Conservation (phyloP, 2,797 vertebrate species). For the Alca torda region DNA sequence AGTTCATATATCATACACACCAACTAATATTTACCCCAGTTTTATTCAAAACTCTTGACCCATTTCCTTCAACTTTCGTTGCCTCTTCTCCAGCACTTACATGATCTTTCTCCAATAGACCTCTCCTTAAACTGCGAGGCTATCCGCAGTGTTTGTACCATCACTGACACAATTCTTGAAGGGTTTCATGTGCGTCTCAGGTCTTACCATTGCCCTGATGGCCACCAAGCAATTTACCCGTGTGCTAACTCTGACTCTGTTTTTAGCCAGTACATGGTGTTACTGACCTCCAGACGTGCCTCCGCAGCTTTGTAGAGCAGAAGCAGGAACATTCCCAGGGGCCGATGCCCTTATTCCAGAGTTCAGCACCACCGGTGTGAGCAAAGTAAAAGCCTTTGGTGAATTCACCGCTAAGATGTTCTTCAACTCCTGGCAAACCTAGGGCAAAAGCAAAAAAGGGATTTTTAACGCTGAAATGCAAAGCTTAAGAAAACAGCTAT, state of each 20-base stretch:
- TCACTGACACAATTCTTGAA: background rate
- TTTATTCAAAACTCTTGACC: background rate
- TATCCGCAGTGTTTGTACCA: background rate
- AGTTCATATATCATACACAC: background rate
- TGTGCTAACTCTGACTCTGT: background rate
- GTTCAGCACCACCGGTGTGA: background rate
- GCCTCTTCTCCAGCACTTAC: background rate
- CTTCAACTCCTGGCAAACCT: background rate
- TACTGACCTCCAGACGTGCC: background rate
- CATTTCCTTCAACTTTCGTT: background rate
- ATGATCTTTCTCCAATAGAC: background rate
- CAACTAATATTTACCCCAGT: background rate
- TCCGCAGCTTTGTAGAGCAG: background rate
- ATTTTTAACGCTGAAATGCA: background rate
- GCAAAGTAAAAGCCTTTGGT: background rate
- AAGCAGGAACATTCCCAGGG: background rate
- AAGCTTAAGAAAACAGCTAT: background rate
- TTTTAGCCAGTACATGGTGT: background rate
- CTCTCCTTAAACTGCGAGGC: background rate
- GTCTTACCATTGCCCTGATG: background rate
- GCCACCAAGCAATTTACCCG: background rate
- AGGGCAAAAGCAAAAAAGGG: background rate
- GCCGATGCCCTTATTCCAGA: background rate
- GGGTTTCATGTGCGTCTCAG: background rate
- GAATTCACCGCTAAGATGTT: background rate